Evolutionary conservation across 2,888 invertebrate genomes (phyloP).

Genomic region (Ophion obscuratus): DNA sequence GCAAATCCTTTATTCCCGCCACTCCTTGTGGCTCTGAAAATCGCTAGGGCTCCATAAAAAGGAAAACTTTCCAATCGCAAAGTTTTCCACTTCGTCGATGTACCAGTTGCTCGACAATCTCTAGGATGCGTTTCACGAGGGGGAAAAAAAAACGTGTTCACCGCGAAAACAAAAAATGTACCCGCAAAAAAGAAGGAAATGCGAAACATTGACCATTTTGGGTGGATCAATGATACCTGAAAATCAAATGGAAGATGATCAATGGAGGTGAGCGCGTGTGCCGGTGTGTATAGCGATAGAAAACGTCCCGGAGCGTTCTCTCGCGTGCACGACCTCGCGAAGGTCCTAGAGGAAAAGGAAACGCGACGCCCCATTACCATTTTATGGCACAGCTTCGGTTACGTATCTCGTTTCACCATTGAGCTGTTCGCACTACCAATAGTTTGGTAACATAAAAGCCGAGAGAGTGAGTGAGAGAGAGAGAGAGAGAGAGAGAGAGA

Average conservation of each 20-base stretch:
- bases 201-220: neutral
- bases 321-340: constrained; percentile 64
- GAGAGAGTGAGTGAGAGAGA: constrained; percentile 47
- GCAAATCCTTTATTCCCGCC: constrained; percentile 23
- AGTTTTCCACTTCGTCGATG: neutral
- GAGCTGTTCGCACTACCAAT: constrained; percentile 82
- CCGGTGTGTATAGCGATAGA: constrained; percentile 16
- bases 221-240: constrained; percentile 42
- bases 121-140: too few relatives aligned
- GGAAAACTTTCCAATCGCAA: neutral
- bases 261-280: constrained; percentile 30
- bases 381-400: constrained; percentile 82
- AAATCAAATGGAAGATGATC: constrained; percentile 51
- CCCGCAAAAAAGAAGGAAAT: neutral
- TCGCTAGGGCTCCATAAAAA: neutral
- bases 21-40: neutral
- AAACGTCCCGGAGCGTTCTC: constrained; percentile 40
- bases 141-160: neutral
- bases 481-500: constrained; percentile 30
- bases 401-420: constrained; percentile 83
- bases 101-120: neutral
- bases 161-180: neutral
- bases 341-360: constrained; percentile 79
- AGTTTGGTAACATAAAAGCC: constrained; percentile 81
- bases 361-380: constrained; percentile 83